Evolutionary conservation across 2,888 invertebrate species (phyloP).

Genomic region (Drosophila atroscutellata): DNA sequence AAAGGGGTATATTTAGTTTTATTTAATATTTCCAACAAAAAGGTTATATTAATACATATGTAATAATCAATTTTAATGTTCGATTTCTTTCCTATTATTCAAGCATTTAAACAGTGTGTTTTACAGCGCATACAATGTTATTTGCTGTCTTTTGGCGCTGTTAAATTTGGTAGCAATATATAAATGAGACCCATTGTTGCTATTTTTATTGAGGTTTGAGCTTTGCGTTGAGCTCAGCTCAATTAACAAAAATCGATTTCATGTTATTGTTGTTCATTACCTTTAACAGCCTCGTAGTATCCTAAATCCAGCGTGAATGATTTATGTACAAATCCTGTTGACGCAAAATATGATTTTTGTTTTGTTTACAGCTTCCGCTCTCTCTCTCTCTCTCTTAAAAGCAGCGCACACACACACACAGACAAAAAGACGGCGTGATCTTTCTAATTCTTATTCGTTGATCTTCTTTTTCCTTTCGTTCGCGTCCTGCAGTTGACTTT

Average conservation of each 20-base stretch:
- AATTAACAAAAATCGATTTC: constrained; percentile 13
- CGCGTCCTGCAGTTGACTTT: constrained; percentile 44
- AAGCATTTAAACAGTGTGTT: neutral
- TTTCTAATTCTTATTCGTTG: constrained; percentile 10
- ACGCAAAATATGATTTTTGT: constrained; percentile 38
- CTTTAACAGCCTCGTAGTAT: constrained; percentile 85
- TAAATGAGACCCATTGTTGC: constrained; percentile 40
- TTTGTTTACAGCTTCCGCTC: constrained; percentile 47
- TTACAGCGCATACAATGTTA: neutral
- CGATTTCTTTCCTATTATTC: no score
- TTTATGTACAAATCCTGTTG: constrained; percentile 69
- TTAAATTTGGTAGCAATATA: constrained; percentile 21
- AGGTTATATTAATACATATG: no score
- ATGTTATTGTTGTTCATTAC: constrained; percentile 61
- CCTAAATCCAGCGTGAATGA: constrained; percentile 85
- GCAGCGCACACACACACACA: constrained; percentile 23
- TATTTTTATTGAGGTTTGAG: constrained; percentile 2
- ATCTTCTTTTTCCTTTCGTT: constrained; percentile 19
- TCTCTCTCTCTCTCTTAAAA: constrained; percentile 10
- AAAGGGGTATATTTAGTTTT: neutral
- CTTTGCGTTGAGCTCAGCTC: neutral
- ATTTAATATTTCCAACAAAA: neutral
- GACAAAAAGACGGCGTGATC: constrained; percentile 53
- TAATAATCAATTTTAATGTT: no score
- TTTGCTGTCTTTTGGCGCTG: constrained; percentile 8